These are phyloP conservation scores for Chloromyia formosa DNA, from an alignment of 2,888 invertebrate genomes.

Conservation along the genomic window DNA sequence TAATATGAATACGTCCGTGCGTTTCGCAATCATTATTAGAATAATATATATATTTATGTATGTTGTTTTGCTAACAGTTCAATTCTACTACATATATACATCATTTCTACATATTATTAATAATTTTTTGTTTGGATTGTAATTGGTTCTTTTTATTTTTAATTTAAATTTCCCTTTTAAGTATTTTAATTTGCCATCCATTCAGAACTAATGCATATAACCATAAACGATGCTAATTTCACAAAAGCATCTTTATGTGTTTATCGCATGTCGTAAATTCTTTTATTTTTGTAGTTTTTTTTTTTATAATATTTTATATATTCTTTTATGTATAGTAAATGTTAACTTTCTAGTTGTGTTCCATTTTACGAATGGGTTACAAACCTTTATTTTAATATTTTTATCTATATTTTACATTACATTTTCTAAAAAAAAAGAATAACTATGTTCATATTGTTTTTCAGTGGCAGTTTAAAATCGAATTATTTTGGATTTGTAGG, in stretches of 20 bases:
- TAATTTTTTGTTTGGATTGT: constrained; percentile 28
- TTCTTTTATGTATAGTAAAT: constrained; percentile 28
- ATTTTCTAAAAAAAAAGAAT: constrained; percentile 4
- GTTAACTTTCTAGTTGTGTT: constrained; percentile 43
- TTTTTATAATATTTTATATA: constrained; percentile 1
- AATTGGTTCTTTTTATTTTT: constrained; percentile 2
- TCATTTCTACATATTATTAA: constrained; percentile 8
- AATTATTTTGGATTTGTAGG: constrained; percentile 28
- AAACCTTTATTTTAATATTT: constrained; percentile 19
- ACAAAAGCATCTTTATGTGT: too few species aligned
- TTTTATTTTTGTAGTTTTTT: constrained; percentile 7
- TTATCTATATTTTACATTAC: background rate
- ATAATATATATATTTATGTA: background rate
- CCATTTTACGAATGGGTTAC: constrained; percentile 12
- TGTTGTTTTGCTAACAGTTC: background rate
- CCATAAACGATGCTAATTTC: too few species aligned
- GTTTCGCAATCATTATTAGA: too few species aligned
- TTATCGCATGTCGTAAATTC: background rate
- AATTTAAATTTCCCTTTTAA: background rate
- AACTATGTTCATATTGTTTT: constrained; percentile 18
- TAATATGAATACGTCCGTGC: too few species aligned
- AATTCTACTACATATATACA: too few species aligned
- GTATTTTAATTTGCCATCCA: background rate
- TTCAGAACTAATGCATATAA: too few species aligned
- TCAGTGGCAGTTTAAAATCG: constrained; percentile 38